Base-by-base conservation (phyloP, 2,113 vertebrate species). In the Stigmatopora nigra region DNA sequence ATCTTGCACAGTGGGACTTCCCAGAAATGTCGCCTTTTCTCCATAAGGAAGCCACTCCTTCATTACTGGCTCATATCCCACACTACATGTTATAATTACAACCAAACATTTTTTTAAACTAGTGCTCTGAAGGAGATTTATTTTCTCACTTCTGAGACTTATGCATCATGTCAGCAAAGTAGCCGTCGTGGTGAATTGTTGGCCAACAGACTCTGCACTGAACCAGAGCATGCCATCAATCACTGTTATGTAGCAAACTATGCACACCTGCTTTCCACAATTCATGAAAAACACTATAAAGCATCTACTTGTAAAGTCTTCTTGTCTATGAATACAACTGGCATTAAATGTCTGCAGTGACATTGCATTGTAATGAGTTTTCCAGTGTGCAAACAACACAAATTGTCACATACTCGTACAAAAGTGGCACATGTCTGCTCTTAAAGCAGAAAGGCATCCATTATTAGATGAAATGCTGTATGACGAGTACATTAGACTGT, bases 401-500 rank as follows among this genome's bases (percentile, higher is more conserved):
- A 61, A 46, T 61, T 9, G 41, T 14, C 53, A 15, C 57, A 71
- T 76, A 79, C 75, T 72, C 71, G 78, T 68, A 69, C 57, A 72
- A 63, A 77, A 76, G 76, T 63, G 78, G 68, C 74, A 68, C 64
- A 71, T 62, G 78, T 72, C 56, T 49, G 64, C 80, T 73, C 75
- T 62, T 35, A 22, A 78, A 81, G 80, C 63, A 83, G 79, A 82
- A 65, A 77, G 70, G 55, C 74, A 67, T 58, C 70, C 70, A 64
- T 73, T 84, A 77, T 76, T 79, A 72, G 73, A 85, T 82, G 76
- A 82, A 75, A 83, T 76, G 58, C 80, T 59, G 72, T 77, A 82
- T 77, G 81, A 74, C 82, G 78, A 86, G 80, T 81, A 64, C 77
- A 71, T 83, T 79, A 63, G 67, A 82, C 76, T 76, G 74, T 80